Base-by-base conservation (phyloP, 37 sponge, comb jelly and placozoan species). In the Corticium candelabrum region DNA sequence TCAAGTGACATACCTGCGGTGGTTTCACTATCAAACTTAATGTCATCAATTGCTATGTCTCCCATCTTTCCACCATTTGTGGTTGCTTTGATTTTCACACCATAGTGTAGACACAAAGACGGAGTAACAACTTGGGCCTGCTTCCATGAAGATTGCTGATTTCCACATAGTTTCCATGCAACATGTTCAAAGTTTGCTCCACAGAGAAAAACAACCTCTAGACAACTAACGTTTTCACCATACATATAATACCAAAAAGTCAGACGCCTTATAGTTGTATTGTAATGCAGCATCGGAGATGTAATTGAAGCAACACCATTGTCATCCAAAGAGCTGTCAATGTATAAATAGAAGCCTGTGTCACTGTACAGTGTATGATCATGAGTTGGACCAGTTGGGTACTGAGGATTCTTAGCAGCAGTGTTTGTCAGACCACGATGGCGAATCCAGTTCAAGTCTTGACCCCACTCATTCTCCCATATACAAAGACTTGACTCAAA, bases 331-430 rank as follows among this genome's bases (percentile, higher is more conserved):
- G n/a, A n/a, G n/a, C n/a, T n/a, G n/a, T n/a, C n/a, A n/a, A n/a
- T n/a, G n/a, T n/a, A n/a, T n/a, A n/a, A n/a, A n/a, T n/a, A n/a
- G n/a, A n/a, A n/a, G n/a, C n/a, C n/a, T n/a, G n/a, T n/a, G n/a
- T n/a, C n/a, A n/a, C n/a, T n/a, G n/a, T n/a, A n/a, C n/a, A 50
- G 62, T 50, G 62, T 50, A 21, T 50, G 62, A 50, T 50, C 62
- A 21, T 50, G 62, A 27, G 62, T 27, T 21, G 62, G 62, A 50
- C 62, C 62, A 21, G 21, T 27, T 21, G 62, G 21, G 21, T 50
- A 50, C n/a, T n/a, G n/a, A n/a, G n/a, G n/a, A n/a, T n/a, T n/a
- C n/a, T n/a, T n/a, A n/a, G n/a, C n/a, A n/a, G n/a, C n/a, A n/a
- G n/a, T n/a, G n/a, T n/a, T n/a, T n/a, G n/a, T n/a, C n/a, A n/a